A percentile compares a stretch with the other conserved stretches of the same genome.
These are phyloP conservation scores for Zaprionus lineosus DNA, from an alignment of 2,888 invertebrate genomes.

Conservation along the genomic window DNA sequence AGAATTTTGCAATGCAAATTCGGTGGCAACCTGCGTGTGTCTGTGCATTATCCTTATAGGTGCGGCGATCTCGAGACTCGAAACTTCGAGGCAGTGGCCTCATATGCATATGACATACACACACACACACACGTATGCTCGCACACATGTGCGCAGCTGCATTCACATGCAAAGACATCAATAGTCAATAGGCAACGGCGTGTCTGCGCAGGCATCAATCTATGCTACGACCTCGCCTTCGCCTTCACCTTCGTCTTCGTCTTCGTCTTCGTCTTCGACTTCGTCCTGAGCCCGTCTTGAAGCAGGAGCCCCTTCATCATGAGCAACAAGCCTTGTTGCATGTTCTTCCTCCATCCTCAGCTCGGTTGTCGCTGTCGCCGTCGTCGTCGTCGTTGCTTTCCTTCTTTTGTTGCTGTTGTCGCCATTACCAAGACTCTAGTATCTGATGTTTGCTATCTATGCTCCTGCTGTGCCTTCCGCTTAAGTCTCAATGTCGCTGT, in stretches of 20 bases:
- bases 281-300: conserved; percentile 6
- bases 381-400: conserved; percentile 22
- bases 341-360: conserved; percentile 33
- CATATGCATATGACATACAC: conserved; percentile 58
- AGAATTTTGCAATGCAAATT: conserved; percentile 69
- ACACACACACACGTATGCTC: neutral
- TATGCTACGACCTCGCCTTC: conserved; percentile 24
- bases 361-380: conserved; percentile 17
- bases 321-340: conserved; percentile 36
- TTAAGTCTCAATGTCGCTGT: conserved; percentile 75
- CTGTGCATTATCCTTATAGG: conserved; percentile 74
- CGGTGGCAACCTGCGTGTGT: conserved; percentile 69
- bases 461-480: conserved; percentile 81
- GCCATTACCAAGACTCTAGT: conserved; percentile 73
- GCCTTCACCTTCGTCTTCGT: conserved; percentile 1
- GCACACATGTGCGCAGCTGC: too few species aligned
- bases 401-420: conserved; percentile 50
- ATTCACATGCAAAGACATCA: too few species aligned
- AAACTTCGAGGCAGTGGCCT: conserved; percentile 25
- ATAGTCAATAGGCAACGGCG: conserved; percentile 70
- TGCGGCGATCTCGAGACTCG: conserved; percentile 53
- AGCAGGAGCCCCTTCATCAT: conserved; percentile 25
- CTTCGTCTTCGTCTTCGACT: conserved; percentile 7
- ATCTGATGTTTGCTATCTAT: conserved; percentile 81
- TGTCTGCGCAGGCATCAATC: conserved; percentile 54